Evolutionary conservation across 2,888 invertebrate species (phyloP).

Genomic region (Diarsia dahlii): DNA sequence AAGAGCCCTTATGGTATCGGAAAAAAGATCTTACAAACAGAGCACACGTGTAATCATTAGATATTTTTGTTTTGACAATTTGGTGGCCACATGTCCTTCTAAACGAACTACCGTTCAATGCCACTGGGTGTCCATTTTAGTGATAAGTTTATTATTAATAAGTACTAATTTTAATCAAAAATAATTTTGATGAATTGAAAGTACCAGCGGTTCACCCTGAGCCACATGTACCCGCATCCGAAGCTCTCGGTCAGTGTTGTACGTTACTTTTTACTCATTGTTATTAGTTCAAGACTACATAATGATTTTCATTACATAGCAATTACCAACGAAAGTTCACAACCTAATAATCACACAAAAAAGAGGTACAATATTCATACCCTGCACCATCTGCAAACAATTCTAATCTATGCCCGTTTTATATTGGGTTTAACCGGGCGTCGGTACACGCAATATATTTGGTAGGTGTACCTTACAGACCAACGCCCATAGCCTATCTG

Average conservation of each 20-base stretch:
- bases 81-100: not conserved
- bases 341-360: not conserved
- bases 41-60: slow-evolving; percentile 4
- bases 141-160: no score
- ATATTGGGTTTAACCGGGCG: slow-evolving; percentile 77
- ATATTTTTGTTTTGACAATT: slow-evolving; percentile 36
- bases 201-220: no score
- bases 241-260: no score
- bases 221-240: no score
- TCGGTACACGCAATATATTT: slow-evolving; percentile 80
- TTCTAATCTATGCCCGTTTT: slow-evolving; percentile 70
- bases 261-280: no score
- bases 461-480: slow-evolving; percentile 76
- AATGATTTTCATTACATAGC: not conserved
- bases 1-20: slow-evolving; percentile 35
- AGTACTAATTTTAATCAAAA: no score
- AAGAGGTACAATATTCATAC: not conserved
- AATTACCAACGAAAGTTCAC: not conserved
- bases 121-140: no score
- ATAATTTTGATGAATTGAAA: no score
- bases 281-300: not conserved
- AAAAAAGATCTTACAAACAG: slow-evolving; percentile 8
- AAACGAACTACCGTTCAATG: no score
- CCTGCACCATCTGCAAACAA: slow-evolving; percentile 20
- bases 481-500: slow-evolving; percentile 73